Evolutionary conservation across 2,797 vertebrate genomes (phyloP).

Genomic region (Rhabdophis nuchalis): DNA sequence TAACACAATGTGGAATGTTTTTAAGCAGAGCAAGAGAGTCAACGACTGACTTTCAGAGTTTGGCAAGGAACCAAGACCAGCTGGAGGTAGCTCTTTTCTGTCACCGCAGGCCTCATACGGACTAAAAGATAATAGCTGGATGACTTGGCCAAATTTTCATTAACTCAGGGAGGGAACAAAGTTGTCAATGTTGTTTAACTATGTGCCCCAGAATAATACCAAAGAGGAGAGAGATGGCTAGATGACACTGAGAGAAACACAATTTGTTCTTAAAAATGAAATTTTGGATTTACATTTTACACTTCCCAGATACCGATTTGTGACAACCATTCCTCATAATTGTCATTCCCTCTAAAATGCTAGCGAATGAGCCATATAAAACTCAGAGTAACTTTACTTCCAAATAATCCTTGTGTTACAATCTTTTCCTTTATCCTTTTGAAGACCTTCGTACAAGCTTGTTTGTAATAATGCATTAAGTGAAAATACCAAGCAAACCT

Average conservation of each 20-base stretch:
- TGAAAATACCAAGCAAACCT: not conserved
- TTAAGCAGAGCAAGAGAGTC: slow-evolving; percentile 47
- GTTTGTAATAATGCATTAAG: not conserved
- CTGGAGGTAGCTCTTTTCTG: slow-evolving; percentile 51
- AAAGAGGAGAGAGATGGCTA: slow-evolving; percentile 21
- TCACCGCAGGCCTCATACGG: slow-evolving; percentile 26
- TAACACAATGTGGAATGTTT: slow-evolving; percentile 41
- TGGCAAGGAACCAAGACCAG: slow-evolving; percentile 45
- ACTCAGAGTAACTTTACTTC: not conserved
- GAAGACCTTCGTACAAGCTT: not conserved
- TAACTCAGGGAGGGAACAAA: slow-evolving; percentile 25
- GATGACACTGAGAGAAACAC: slow-evolving; percentile 5
- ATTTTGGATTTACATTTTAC: slow-evolving; percentile 46
- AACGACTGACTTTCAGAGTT: slow-evolving; percentile 49
- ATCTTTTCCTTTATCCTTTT: not conserved
- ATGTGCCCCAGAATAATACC: accelerated
- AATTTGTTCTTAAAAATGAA: slow-evolving; percentile 46
- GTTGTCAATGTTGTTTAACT: slow-evolving; percentile 2
- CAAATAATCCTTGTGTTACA: not conserved
- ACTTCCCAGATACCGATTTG: not conserved
- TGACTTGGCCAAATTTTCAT: slow-evolving; percentile 21
- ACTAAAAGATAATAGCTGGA: slow-evolving; percentile 41
- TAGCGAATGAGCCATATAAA: not conserved
- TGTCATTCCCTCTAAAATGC: not conserved
- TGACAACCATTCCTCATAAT: not conserved